These are phyloP conservation scores for Caradrina kadenii DNA, from an alignment of 2,888 invertebrate species.

Conservation along the genomic window DNA sequence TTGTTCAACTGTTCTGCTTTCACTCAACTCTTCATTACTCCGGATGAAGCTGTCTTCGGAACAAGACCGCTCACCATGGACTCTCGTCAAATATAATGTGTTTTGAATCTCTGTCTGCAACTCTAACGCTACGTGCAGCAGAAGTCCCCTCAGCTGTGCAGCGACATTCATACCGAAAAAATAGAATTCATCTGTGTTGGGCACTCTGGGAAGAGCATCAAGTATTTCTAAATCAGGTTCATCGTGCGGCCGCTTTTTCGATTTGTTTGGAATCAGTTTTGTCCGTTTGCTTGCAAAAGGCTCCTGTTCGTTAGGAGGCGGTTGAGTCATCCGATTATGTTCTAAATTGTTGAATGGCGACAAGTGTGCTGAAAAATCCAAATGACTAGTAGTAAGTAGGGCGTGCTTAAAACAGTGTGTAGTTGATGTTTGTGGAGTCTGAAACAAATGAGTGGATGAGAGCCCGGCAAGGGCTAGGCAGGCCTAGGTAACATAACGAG, in stretches of 20 bases:
- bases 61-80: not conserved
- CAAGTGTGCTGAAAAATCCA: too few species aligned
- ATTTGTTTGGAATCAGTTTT: not conserved
- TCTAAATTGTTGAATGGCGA: not conserved
- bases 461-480: too few species aligned
- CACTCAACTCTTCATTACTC: constrained; percentile 10
- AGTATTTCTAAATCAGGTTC: constrained; percentile 18
- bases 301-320: not conserved
- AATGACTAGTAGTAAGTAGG: too few species aligned
- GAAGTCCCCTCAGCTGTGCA: constrained; percentile 31
- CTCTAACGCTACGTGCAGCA: constrained; percentile 24
- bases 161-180: constrained; percentile 43
- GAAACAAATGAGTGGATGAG: too few species aligned
- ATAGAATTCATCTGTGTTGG: constrained; percentile 22
- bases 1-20: constrained; percentile 14
- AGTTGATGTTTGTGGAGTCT: too few species aligned
- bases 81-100: constrained; percentile 32
- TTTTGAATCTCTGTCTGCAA: constrained; percentile 31
- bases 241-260: not conserved
- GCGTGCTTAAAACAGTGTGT: too few species aligned
- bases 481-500: too few species aligned
- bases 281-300: not conserved
- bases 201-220: not conserved
- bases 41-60: not conserved
- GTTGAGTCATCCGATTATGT: not conserved